A percentile compares a stretch with the other conserved stretches of the same genome.
phyloP scores from a whole-genome alignment of 2,797 vertebrate genomes.

The Danio tinwini region DNA sequence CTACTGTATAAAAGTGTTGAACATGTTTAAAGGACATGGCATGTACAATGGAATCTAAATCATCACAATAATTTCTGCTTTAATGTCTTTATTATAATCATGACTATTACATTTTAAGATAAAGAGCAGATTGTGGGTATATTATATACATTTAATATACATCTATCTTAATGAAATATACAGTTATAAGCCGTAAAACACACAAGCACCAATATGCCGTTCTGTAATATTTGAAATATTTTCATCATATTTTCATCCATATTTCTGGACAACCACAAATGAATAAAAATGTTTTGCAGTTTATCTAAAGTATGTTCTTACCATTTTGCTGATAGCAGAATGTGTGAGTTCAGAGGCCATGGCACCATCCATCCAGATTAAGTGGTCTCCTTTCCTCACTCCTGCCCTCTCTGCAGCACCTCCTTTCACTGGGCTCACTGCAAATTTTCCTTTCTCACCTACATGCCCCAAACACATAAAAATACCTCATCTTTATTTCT shows the following conservation, averaged over 20 bases:
- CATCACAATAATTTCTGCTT: neutral
- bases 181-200: neutral
- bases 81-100: neutral
- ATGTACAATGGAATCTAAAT: neutral
- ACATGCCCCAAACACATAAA: constrained; percentile 48
- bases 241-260: neutral
- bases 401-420: constrained; percentile 87
- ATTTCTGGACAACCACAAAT: neutral
- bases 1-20: neutral
- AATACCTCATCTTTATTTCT: neutral
- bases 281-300: neutral
- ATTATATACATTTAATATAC: neutral
- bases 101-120: neutral
- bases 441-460: constrained; percentile 83
- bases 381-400: constrained; percentile 80
- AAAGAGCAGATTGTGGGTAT: neutral
- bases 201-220: neutral
- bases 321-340: constrained; percentile 80
- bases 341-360: constrained; percentile 76
- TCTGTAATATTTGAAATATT: neutral
- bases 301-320: constrained; percentile 62
- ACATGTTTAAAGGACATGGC: neutral
- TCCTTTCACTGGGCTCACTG: constrained; percentile 72
- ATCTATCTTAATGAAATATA: neutral
- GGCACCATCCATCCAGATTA: constrained; percentile 89